Base-by-base conservation (phyloP, 2,113 vertebrate species). In the Coreoperca whiteheadi region DNA sequence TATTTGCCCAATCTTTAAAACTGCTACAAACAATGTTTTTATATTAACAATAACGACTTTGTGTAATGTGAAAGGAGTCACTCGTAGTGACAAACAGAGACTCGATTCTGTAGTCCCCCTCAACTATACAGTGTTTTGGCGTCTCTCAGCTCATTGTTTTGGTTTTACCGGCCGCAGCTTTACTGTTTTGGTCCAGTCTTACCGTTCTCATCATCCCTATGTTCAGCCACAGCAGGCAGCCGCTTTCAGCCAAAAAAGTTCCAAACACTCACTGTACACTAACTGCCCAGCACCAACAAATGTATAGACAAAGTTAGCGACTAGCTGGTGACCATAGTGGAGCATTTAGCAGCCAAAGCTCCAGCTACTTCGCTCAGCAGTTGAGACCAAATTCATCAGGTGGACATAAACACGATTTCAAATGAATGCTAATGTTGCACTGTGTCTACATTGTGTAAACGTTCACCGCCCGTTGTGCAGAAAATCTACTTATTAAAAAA, bases 141-240 rank as follows among this genome's bases (percentile, higher is more conserved):
- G 5, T 41, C 32, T 65, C 64, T 61, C 14, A n/a, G 72, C 57
- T n/a, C 41, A 61, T 60, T n/a, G 39, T 69, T 69, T 79, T 39
- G 10, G 30, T 39, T 61, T 70, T 50, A 57, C 1, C 1, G 25
- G 11, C 6, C 6, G 4, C 28, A 23, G 39, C 23, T 25, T 74
- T 20, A 4, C 43, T 37, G 14, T 43, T 23, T 15, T 32, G 5
- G 6, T 51, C 34, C 50, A 50, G 18, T 34, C 28, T 23, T 39
- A 32, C 25, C 1, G 2, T 16, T 59, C 70, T 43, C 34, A 72
- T 20, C 43, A 21, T 2, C 57, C 28, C 48, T 18, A 50, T 50
- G 18, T 50, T 20, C 46, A 50, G 46, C 4, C 28, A 30, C 0
- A 12, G 28, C 15, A 30, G 25, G 30, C 30, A 63, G 25, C 25